A percentile compares a stretch with the other conserved stretches of the same genome.
These are phyloP conservation scores for Tiliacea citrago DNA, from an alignment of 2,888 invertebrate genomes.

Conservation along the genomic window DNA sequence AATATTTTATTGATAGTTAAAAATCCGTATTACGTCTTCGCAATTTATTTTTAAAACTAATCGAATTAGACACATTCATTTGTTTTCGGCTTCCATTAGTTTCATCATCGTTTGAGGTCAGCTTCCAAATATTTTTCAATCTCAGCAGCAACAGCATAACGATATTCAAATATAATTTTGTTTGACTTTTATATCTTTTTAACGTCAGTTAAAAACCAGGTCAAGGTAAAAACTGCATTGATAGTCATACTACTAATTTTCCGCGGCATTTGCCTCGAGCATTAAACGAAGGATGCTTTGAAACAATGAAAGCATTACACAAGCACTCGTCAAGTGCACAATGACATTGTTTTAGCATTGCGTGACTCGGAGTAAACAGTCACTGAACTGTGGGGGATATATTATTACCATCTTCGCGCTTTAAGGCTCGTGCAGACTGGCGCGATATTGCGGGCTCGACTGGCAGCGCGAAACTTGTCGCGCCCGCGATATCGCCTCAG, in stretches of 20 bases:
- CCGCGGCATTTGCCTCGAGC: constrained; percentile 49
- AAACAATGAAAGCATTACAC: constrained; percentile 80
- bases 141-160: neutral
- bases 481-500: too few relatives aligned
- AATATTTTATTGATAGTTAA: neutral
- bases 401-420: constrained; percentile 21
- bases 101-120: constrained; percentile 12
- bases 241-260: constrained; percentile 35
- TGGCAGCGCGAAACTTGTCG: too few relatives aligned
- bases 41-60: constrained; percentile 5
- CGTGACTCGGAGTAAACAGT: constrained; percentile 61
- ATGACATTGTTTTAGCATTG: constrained; percentile 82
- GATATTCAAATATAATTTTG: neutral
- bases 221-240: constrained; percentile 59
- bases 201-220: constrained; percentile 4
- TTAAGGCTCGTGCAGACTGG: too few relatives aligned
- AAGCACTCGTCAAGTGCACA: constrained; percentile 73
- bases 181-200: neutral
- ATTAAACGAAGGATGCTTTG: constrained; percentile 74
- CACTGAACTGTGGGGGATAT: constrained; percentile 35
- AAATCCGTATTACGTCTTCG: neutral
- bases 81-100: neutral
- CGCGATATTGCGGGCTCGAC: too few relatives aligned
- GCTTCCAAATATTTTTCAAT: neutral
- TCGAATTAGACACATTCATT: constrained; percentile 14